Conservation (phyloP, 2,888 invertebrate genomes). For the Rhagonycha lutea region DNA sequence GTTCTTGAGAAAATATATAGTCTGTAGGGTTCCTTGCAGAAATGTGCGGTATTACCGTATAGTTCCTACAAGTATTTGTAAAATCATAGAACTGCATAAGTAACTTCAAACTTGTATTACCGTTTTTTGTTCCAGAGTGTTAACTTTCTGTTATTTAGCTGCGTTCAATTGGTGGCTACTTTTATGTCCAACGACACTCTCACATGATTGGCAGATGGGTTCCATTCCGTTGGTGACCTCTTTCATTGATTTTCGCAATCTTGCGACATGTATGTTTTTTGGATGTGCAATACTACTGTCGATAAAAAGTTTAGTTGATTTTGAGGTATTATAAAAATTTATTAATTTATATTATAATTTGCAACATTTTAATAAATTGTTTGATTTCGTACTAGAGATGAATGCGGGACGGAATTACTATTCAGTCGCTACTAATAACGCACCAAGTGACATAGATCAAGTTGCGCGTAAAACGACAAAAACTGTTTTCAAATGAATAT, state of each 20-base stretch:
- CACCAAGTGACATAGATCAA: too few species aligned
- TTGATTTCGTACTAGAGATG: too few species aligned
- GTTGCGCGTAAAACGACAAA: too few species aligned
- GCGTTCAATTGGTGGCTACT: slow-evolving; percentile 84
- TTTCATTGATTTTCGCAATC: slow-evolving; percentile 71
- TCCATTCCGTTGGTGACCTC: slow-evolving; percentile 79
- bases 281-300: slow-evolving; percentile 64
- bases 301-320: slow-evolving; percentile 66
- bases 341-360: neutral
- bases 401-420: too few species aligned
- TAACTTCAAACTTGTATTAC: neutral
- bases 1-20: neutral
- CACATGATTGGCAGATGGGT: slow-evolving; percentile 91
- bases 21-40: too few species aligned
- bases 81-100: too few species aligned
- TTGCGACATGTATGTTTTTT: slow-evolving; percentile 72
- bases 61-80: too few species aligned
- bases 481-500: too few species aligned
- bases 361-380: too few species aligned
- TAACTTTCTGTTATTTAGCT: slow-evolving; percentile 82
- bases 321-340: slow-evolving; percentile 61
- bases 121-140: slow-evolving; percentile 61
- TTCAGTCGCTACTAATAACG: too few species aligned
- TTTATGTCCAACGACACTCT: slow-evolving; percentile 76
- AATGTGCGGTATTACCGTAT: too few species aligned